Evolutionary conservation across 1,140 invertebrate genomes (phyloP), one percentile per base, ranked within the genome.

Genomic region (Pseudomyrmex sp.): DNA sequence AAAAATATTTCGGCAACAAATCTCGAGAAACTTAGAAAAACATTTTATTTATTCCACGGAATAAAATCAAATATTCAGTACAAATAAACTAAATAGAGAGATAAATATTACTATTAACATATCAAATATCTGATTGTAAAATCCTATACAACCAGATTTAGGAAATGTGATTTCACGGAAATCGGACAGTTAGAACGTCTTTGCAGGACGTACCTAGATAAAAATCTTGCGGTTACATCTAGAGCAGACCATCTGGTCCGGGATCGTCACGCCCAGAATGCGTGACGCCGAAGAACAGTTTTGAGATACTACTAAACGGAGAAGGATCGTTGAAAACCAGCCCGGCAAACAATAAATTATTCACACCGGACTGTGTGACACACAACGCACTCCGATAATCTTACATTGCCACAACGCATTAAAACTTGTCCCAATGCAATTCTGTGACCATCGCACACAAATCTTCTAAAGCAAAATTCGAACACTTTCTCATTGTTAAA

Each of bases 161-260:
- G 1, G 66, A n/a, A n/a, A n/a, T n/a, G n/a, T 70, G 46, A 80
- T 80, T 80, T 80, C 66, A 80, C 68, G 76, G 66, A 80, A 80
- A 66, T 70, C 66, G 15, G 23, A 70, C 65, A 52, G 70, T 80
- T 72, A 80, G 54, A 80, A 80, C 44, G 15, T 80, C 76, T 72
- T 80, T 44, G 76, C 52, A n/a, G 13, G 20, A 15, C n/a, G 13
- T 68, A 35, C 0, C 35, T 35, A 79, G 66, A 80, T 80, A 72
- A 66, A 80, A 80, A 80, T 80, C 76, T 80, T 50, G 26, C 8
- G 2, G 35, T 59, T 66, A 44, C 15, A 58, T 58, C 61, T 44
- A 52, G 54, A 79, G 13, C 63, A 18, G 63, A 83, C 62, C 82
- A 83, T 69, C 74, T 83, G 82, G 82, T 52, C 18, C 46, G 26